Evolutionary conservation across 2,797 vertebrate genomes (phyloP).

Genomic region (Pyrocephalus nanus): DNA sequence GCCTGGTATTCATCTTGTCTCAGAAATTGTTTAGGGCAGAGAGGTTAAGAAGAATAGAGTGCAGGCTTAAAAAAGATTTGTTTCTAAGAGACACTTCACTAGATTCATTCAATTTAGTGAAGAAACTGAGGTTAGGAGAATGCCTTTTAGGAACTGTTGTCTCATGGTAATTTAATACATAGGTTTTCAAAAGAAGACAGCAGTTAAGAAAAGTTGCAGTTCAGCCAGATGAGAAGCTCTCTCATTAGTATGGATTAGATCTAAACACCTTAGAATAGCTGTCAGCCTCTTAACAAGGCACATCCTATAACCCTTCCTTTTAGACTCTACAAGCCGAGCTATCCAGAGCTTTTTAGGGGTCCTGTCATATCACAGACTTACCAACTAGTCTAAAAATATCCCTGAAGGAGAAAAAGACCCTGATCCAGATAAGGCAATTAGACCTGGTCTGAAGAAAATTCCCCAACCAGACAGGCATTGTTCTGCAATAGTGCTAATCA

Average conservation of each 20-base stretch:
- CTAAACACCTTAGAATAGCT: background rate
- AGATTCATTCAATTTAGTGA: conserved; percentile 42
- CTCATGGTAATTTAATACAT: background rate
- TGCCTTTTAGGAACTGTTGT: conserved; percentile 28
- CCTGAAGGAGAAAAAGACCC: background rate
- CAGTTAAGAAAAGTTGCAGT: background rate
- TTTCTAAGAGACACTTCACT: conserved; percentile 52
- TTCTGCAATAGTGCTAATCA: background rate
- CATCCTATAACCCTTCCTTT: background rate
- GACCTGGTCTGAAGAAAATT: background rate
- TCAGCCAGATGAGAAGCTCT: background rate
- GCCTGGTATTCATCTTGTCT: conserved; percentile 47
- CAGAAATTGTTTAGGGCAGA: conserved; percentile 53
- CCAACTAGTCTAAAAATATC: background rate
- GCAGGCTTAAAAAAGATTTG: conserved; percentile 59
- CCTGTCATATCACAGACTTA: background rate
- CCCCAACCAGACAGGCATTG: background rate
- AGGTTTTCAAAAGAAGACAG: conserved; percentile 19
- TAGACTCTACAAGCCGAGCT: background rate
- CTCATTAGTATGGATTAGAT: conserved; percentile 43
- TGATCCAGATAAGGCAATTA: background rate
- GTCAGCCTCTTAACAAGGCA: background rate
- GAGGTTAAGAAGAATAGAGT: conserved; percentile 59
- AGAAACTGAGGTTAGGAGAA: conserved; percentile 36
- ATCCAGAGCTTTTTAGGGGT: background rate